Base-by-base conservation (phyloP, 2,797 vertebrate species). In the Argyrosomus regius region DNA sequence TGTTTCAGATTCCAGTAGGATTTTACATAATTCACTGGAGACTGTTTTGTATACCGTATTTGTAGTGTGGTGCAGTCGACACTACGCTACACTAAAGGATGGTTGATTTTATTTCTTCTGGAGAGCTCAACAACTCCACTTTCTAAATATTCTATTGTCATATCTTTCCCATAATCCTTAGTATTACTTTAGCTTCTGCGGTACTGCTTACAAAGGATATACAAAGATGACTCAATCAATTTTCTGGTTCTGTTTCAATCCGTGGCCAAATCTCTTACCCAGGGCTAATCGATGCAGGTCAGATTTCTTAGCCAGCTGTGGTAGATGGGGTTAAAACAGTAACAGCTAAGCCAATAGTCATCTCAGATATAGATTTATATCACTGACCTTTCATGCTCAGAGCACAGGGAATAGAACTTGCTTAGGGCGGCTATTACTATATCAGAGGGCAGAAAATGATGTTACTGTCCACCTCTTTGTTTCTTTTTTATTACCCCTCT, bases 301-400 rank as follows among this genome's bases (percentile, higher is more conserved):
- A 82, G 82, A 83, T 78, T 75, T 78, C 75, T 64, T 63, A 81
- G 73, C 62, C 71, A 69, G 73, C 78, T 61, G 81, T 50, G 58
- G 70, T 80, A 73, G 61, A 80, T 65, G 26, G 77, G 79, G 85
- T 88, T 82, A 80, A 85, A 83, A 78, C 72, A 61, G 62, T 72
- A 78, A 84, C 69, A 83, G 78, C 78, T 53, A 41, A 83, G 82
- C 74, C 85, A 80, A 81, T 83, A 87, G 77, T 67, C 87, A 84
- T 88, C 75, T 82, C 69, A 82, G 77, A 79, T 81, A 88, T 85
- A 87, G 83, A 91, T 92, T 91, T 87, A 88, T 90, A 78, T 79
- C 71, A 39, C 80, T 91, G 90, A 91, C 91, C 88, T 91, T 91
- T 90, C 56, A 75, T 80, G 65, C 46, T 10, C 74, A 57, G 72